These are phyloP conservation scores for Meiosimyza platycephala DNA, from an alignment of 2,888 invertebrate species.

Conservation along the genomic window DNA sequence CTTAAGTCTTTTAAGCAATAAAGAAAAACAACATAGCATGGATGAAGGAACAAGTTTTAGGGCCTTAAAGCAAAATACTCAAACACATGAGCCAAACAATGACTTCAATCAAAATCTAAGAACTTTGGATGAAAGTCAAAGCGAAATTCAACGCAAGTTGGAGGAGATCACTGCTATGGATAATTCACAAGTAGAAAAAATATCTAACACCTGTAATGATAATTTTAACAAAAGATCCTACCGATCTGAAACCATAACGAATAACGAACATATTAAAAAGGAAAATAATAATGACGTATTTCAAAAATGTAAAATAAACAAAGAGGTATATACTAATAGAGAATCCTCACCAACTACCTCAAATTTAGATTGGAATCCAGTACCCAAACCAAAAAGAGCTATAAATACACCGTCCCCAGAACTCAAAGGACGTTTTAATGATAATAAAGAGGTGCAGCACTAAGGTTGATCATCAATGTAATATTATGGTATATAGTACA, in stretches of 20 bases:
- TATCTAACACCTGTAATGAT: too few species aligned
- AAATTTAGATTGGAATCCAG: conserved; percentile 66
- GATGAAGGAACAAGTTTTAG: too few species aligned
- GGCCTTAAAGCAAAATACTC: too few species aligned
- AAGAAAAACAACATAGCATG: too few species aligned
- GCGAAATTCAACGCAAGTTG: conserved; percentile 49
- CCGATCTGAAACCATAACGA: conserved; percentile 24
- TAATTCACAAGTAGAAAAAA: neutral
- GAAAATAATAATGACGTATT: conserved; percentile 52
- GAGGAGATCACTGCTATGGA: conserved; percentile 46
- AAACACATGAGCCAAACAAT: conserved; percentile 36
- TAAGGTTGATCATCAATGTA: too few species aligned
- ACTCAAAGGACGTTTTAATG: too few species aligned
- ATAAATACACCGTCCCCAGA: conserved; percentile 46
- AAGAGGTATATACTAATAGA: conserved; percentile 56
- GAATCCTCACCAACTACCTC: conserved; percentile 65
- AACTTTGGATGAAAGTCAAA: conserved; percentile 47
- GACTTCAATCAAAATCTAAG: conserved; percentile 44
- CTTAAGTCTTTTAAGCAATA: neutral
- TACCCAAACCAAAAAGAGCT: conserved; percentile 65
- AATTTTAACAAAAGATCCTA: neutral
- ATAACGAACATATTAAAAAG: conserved; percentile 38
- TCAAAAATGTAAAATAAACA: conserved; percentile 60
- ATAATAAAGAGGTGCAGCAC: too few species aligned
- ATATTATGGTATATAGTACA: too few species aligned